Evolutionary conservation across 1,140 invertebrate species (phyloP).

Genomic region (Paraescarpia echinospica): DNA sequence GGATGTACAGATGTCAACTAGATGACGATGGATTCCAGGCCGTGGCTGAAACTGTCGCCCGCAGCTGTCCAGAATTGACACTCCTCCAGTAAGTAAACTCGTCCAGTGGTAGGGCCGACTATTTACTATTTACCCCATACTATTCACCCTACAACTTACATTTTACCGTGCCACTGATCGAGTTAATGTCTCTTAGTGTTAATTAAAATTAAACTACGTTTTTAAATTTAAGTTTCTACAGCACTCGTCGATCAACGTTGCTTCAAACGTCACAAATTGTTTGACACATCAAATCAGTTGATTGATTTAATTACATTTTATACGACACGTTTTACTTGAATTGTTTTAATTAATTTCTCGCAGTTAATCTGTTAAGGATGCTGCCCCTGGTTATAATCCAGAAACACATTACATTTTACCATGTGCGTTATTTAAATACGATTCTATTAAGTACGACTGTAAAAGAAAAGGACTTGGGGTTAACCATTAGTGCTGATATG

Average conservation of each 20-base stretch:
- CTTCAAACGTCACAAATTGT: neutral
- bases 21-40: neutral
- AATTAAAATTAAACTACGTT: neutral
- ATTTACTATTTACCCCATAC: neutral
- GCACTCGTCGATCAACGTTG: too few species aligned
- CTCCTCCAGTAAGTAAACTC: neutral
- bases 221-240: too few species aligned
- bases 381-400: too few species aligned
- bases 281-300: neutral
- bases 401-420: too few species aligned
- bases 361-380: neutral
- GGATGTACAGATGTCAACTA: neutral
- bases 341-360: neutral
- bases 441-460: too few species aligned
- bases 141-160: neutral
- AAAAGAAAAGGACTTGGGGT: too few species aligned
- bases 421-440: too few species aligned
- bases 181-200: neutral
- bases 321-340: neutral
- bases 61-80: neutral
- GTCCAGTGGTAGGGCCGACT: too few species aligned
- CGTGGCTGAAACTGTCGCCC: neutral
- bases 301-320: neutral
- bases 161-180: neutral
- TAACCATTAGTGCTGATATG: too few species aligned